Conservation (phyloP, 1,140 invertebrate genomes). For the Oncopodura yosiiana region DNA sequence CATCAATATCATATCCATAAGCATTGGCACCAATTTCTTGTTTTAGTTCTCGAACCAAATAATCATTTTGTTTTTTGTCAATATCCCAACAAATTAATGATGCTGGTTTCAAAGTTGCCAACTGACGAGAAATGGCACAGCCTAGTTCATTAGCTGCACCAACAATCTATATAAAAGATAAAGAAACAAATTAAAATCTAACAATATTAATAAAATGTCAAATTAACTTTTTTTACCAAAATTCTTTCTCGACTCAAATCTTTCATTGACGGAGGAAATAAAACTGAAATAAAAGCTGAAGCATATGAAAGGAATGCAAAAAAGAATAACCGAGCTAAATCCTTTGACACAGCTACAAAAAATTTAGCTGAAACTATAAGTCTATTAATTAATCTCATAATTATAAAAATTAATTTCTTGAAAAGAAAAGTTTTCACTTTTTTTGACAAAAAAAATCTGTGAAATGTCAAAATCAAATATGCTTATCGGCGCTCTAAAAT, state of each 20-base stretch:
- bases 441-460: no score
- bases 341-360: no score
- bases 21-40: not conserved
- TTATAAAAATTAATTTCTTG: no score
- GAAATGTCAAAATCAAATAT: no score
- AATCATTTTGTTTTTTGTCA: conserved; percentile 18
- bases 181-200: not conserved
- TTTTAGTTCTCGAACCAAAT: conserved; percentile 7
- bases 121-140: conserved; percentile 10
- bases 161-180: conserved; percentile 10
- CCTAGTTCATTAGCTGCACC: conserved; percentile 25
- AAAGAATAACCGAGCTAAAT: no score
- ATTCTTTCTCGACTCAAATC: conserved; percentile 14
- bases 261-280: conserved; percentile 13
- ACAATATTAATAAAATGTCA: not conserved
- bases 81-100: conserved; percentile 34
- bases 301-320: not conserved
- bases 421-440: no score
- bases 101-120: no score
- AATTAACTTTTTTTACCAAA: conserved; percentile 6
- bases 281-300: not conserved
- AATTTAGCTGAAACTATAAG: no score
- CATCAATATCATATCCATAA: conserved; percentile 21
- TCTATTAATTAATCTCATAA: no score
- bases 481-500: no score